A percentile compares a stretch with the other conserved stretches of the same genome.
Evolutionary conservation across 1,140 invertebrate species (phyloP).

Genomic region (Psilanteris sp.): DNA sequence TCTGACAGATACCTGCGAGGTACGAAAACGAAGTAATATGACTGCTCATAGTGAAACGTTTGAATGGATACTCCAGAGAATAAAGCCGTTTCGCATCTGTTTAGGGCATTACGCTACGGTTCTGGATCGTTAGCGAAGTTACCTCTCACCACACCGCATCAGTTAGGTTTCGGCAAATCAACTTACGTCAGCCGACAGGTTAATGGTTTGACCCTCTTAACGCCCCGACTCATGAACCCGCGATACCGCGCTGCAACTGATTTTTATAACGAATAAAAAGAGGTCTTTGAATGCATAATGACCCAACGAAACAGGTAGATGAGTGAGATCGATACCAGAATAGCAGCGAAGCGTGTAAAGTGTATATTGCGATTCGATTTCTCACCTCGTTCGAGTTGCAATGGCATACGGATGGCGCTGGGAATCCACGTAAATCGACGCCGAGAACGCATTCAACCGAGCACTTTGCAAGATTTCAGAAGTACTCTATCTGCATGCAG

Average conservation of each 20-base stretch:
- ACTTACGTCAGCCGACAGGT: slow-evolving; percentile 6
- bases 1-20: background rate
- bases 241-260: slow-evolving; percentile 20
- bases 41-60: background rate
- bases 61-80: slow-evolving; percentile 5
- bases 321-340: slow-evolving; percentile 51
- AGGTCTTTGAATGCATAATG: slow-evolving; percentile 54
- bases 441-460: slow-evolving; percentile 47
- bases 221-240: background rate
- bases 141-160: slow-evolving; percentile 6
- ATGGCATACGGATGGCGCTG: slow-evolving; percentile 19
- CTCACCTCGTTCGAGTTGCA: slow-evolving; percentile 47
- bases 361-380: slow-evolving; percentile 62
- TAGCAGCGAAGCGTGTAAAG: slow-evolving; percentile 47
- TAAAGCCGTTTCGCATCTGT: slow-evolving; percentile 17
- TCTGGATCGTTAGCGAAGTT: slow-evolving; percentile 18
- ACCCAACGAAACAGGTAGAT: slow-evolving; percentile 32
- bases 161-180: slow-evolving; percentile 23
- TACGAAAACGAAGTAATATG: slow-evolving; percentile 1
- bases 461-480: slow-evolving; percentile 58
- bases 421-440: slow-evolving; percentile 53
- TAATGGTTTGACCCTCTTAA: slow-evolving; percentile 10
- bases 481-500: slow-evolving; percentile 56
- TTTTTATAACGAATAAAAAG: slow-evolving; percentile 49
- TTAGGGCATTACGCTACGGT: slow-evolving; percentile 23